Percentiles rank a stretch among this genome's conserved stretches.
Conservation (phyloP, 2,797 vertebrate species). For the Anolis apletophallus region DNA sequence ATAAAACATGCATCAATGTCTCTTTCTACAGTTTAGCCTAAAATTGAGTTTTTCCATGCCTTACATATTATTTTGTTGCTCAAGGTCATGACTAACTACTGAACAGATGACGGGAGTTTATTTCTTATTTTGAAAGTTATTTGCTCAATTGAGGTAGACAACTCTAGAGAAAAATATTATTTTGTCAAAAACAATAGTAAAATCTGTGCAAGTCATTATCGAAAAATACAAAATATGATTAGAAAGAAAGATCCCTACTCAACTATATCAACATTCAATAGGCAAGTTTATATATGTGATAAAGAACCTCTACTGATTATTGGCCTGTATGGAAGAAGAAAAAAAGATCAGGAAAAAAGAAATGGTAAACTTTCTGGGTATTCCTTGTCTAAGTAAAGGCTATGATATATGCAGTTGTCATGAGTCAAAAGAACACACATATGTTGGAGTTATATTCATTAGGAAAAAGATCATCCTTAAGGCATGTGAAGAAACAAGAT, state of each 20-base stretch:
- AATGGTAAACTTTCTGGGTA: not conserved
- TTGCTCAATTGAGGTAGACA: not conserved
- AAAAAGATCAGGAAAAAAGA: not conserved
- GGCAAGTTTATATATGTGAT: no score
- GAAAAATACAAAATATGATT: not conserved
- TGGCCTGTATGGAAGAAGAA: not conserved
- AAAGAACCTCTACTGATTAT: not conserved
- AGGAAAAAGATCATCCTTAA: no score
- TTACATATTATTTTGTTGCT: not conserved
- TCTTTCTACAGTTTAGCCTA: slow-evolving; percentile 2
- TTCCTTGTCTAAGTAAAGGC: no score
- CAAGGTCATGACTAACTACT: slow-evolving; percentile 36
- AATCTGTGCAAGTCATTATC: not conserved
- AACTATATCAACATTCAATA: not conserved
- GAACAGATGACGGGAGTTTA: not conserved
- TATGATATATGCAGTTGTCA: no score
- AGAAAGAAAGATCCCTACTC: not conserved
- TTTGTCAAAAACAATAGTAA: not conserved
- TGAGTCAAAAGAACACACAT: no score
- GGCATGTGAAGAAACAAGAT: no score
- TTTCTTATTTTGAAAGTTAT: not conserved
- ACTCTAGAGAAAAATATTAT: not conserved
- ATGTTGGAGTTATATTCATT: no score
- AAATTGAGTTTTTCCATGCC: not conserved
- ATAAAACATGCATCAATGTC: slow-evolving; percentile 54